Conservation (phyloP, 1,140 invertebrate genomes). For the Metopolophium dirhodum region DNA sequence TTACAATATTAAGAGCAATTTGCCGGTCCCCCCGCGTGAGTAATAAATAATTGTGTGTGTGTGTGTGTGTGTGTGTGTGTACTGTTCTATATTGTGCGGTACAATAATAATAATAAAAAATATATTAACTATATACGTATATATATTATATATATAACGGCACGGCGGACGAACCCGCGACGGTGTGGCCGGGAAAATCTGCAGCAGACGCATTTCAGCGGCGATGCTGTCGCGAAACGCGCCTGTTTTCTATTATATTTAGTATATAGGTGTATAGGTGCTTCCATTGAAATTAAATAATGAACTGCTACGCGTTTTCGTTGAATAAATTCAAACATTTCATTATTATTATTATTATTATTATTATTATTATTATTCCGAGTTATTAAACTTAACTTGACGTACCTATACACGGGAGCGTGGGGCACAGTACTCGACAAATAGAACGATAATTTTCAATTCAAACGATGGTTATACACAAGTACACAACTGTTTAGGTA, state of each 20-base stretch:
- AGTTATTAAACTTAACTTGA: neutral
- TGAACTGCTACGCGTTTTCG: neutral
- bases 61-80: neutral
- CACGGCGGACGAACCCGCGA: neutral
- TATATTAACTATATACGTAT: neutral
- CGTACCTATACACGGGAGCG: neutral
- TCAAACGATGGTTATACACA: neutral
- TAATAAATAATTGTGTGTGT: neutral
- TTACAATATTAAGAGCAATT: slow-evolving; percentile 42
- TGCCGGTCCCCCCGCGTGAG: neutral
- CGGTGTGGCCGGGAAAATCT: neutral
- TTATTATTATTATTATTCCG: neutral
- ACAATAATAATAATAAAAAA: neutral
- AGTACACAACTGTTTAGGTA: neutral
- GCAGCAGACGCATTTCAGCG: neutral
- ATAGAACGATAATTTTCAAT: neutral
- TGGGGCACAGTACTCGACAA: neutral
- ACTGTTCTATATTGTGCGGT: neutral
- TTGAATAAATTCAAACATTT: slow-evolving; percentile 14
- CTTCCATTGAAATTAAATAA: slow-evolving; percentile 4
- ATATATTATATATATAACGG: too few relatives aligned
- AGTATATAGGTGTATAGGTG: neutral
- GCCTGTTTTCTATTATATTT: neutral
- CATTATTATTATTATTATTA: neutral
- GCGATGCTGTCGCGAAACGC: neutral